Evolutionary conservation across 2,888 invertebrate genomes (phyloP).

Genomic region (Rutpela maculata): DNA sequence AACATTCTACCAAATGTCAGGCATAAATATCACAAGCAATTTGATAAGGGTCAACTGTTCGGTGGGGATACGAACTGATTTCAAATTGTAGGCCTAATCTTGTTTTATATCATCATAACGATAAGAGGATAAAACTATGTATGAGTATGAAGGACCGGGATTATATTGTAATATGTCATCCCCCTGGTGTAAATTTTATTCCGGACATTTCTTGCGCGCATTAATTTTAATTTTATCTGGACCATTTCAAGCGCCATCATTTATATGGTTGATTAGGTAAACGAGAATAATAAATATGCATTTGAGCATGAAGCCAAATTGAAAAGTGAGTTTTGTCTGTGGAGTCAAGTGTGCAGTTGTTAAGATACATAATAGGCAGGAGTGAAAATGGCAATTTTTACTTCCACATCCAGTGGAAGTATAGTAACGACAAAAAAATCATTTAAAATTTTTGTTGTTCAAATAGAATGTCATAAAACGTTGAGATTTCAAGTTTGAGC

Average conservation of each 20-base stretch:
- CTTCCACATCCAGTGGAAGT: no score
- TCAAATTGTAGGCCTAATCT: slow-evolving; percentile 32
- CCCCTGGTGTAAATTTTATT: background rate
- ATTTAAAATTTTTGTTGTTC: no score
- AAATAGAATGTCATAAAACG: no score
- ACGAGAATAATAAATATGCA: background rate
- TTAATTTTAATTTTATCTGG: background rate
- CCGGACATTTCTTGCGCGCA: background rate
- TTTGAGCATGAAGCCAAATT: background rate
- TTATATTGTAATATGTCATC: background rate
- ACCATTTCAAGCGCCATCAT: background rate
- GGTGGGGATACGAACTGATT: slow-evolving; percentile 30
- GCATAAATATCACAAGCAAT: slow-evolving; percentile 26
- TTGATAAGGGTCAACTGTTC: slow-evolving; percentile 33
- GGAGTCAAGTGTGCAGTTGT: no score
- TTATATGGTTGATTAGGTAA: background rate
- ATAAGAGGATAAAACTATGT: slow-evolving; percentile 17
- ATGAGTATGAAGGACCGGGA: background rate
- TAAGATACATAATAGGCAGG: no score
- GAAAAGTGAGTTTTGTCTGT: no score
- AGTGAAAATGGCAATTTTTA: no score
- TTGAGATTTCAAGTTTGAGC: no score
- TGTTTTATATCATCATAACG: slow-evolving; percentile 32
- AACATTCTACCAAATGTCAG: slow-evolving; percentile 20
- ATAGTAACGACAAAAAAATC: no score